Percentiles rank a stretch among this genome's conserved stretches.
Evolutionary conservation across 2,113 vertebrate genomes (phyloP).

Genomic region (Microcebus griseorufus): DNA sequence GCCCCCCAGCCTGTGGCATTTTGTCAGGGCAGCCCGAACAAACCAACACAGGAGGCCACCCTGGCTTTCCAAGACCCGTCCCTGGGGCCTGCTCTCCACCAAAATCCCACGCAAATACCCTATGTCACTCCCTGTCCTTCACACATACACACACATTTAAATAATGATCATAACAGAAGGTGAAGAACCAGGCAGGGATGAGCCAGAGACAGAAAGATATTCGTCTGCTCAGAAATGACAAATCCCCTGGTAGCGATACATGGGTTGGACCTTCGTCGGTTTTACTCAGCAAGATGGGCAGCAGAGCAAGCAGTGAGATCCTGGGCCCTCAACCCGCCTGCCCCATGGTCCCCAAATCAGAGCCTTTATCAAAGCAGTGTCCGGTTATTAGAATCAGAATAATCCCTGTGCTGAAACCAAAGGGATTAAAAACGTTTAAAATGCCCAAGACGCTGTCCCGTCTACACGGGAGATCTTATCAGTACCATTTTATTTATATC

Average conservation of each 20-base stretch:
- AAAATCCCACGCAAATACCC: neutral
- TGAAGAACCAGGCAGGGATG: neutral
- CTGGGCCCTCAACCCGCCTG: neutral
- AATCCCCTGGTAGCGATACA: fast-evolving
- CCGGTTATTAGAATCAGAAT: neutral
- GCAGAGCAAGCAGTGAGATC: neutral
- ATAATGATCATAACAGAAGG: neutral
- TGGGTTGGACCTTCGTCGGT: neutral
- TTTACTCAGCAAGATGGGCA: neutral
- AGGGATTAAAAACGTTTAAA: neutral
- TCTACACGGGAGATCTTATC: slow-evolving; percentile 6
- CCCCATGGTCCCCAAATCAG: neutral
- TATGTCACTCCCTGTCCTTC: neutral
- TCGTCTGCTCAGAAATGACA: neutral
- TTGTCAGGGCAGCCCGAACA: neutral
- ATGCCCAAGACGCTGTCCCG: neutral
- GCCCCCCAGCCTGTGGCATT: neutral
- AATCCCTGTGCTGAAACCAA: neutral
- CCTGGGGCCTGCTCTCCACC: neutral
- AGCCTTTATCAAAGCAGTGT: neutral
- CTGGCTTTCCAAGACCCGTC: neutral
- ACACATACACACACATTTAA: neutral
- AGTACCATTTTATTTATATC: slow-evolving; percentile 62
- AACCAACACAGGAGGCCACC: fast-evolving
- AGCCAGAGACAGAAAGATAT: neutral